Evolutionary conservation across 2,797 vertebrate genomes (phyloP), one percentile per base, ranked within the genome.

Genomic region (Pseudopleuronectes americanus): DNA sequence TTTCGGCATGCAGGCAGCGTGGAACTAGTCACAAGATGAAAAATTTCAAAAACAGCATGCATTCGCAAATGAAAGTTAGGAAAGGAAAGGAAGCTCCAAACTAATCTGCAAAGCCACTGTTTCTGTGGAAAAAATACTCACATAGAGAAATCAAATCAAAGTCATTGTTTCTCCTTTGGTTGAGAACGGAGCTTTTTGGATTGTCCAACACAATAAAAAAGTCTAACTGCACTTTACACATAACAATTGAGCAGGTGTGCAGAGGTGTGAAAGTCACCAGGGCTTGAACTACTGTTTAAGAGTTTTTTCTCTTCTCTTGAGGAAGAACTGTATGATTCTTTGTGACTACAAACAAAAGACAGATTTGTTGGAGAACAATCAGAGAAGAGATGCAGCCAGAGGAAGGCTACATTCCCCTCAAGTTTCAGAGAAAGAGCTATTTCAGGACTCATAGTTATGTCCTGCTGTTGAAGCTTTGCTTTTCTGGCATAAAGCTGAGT

Each of bases 1-100:
- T 95, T 94, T 93, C 88, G 74, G 90, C 92, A 94, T 95, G 94
- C 94, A 96, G 94, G 92, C 92, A 94, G 90, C 72, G 87, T 83
- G 84, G 91, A 95, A 83, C 93, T 95, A 90, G 68, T 84, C 62
- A 91, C 68, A 73, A 57, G 59, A 83, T 54, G 57, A 62, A 10
- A 38, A 16, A 38, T 62, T 64, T 47, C 8, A 64, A 74, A 74
- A 79, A 76, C 43, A 66, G 68, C 83, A 84, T 87, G 82, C 76
- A 77, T 48, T 48, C 21, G 47, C 19, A 48, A 48, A 48, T 48
- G 19, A 23, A 56, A n/a, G 8, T 0, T 3, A 56, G 33, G 17
- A 65, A 76, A 74, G 77, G 5, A 56, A 28, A 48, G 19, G 31
- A 68, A 60, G 31, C 69, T 47, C 36, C 14, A 26, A 68, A 77